phyloP scores from a whole-genome alignment of 2,113 vertebrate genomes.

The Aphyosemion australe region DNA sequence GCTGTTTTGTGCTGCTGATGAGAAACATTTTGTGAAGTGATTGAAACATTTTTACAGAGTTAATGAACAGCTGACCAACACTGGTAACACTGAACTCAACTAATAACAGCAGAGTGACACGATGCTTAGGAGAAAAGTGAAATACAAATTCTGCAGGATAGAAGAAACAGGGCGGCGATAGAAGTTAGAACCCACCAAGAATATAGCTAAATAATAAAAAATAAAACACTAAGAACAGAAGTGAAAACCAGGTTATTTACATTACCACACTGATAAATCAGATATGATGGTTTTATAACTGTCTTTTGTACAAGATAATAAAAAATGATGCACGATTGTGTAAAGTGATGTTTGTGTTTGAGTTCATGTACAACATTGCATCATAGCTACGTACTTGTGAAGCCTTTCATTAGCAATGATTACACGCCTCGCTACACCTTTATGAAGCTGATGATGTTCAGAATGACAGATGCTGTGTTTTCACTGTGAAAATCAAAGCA shows the following conservation, averaged over 20 bases:
- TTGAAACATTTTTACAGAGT: not conserved
- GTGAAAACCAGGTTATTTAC: too few relatives aligned
- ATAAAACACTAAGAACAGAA: not conserved
- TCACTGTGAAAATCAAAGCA: conserved; percentile 9
- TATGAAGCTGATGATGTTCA: not conserved
- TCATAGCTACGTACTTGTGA: not conserved
- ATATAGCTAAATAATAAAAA: not conserved
- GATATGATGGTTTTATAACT: too few relatives aligned
- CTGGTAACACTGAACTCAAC: conserved; percentile 19
- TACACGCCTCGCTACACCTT: conserved; percentile 11
- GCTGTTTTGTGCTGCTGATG: not conserved
- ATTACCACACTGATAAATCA: too few relatives aligned
- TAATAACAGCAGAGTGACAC: conserved; percentile 45
- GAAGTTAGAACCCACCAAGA: not conserved
- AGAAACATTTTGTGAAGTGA: not conserved
- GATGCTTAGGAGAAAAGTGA: not conserved
- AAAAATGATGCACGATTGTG: too few relatives aligned
- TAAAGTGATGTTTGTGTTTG: too few relatives aligned
- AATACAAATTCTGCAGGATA: not conserved
- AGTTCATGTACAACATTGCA: not conserved
- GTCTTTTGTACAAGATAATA: too few relatives aligned
- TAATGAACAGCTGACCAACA: conserved; percentile 39
- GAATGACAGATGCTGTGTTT: not conserved
- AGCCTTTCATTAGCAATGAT: conserved; percentile 18
- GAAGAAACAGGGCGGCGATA: conserved; percentile 34